Base-by-base conservation (phyloP, 1,140 invertebrate species). In the Oryzaephilus surinamensis region DNA sequence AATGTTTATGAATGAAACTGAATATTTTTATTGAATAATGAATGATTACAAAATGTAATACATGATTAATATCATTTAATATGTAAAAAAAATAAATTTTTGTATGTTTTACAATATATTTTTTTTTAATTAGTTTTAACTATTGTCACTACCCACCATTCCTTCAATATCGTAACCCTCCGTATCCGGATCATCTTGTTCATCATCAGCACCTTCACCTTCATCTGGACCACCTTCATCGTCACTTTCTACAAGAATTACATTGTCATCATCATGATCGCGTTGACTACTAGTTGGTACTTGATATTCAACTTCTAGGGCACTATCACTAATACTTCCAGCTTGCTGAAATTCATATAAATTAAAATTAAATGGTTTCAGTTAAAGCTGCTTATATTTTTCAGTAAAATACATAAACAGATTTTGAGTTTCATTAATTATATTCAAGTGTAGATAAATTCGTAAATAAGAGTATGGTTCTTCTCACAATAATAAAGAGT, bases 231-330 rank as follows among this genome's bases (percentile, higher is more conserved):
- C 63, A 13, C 62, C 63, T 28, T 63, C 63, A 30, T 66, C 67
- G 19, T 79, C 76, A 23, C 76, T 73, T 36, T 82, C 79, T 16
- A 80, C 76, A 14, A 81, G 79, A 11, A 82, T 77, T 11, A 86
- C 77, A 16, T 84, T 77, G 28, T 73, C 68, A 32, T 54, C 51
- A 45, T 86, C 82, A 50, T 84, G 81, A 57, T 86, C 82, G 17
- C 81, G 71, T 53, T 84, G 82, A 14, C 81, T 84, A 3, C 82
- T 85, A 0, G 84, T 86, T 2, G 84, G 83, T 26, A 86, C 81
- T 65, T 85, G 72, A 51, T 77, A 77, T 50, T 81, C 79, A 4
- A 78, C 76, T 51, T 81, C 78, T 29, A 76, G 65, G 16, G 65
- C 65, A 14, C 66, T 69, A 38, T 73, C 70, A 17, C 61, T 67